phyloP scores from a whole-genome alignment of 2,113 vertebrate species.

The Balaeniceps rex region DNA sequence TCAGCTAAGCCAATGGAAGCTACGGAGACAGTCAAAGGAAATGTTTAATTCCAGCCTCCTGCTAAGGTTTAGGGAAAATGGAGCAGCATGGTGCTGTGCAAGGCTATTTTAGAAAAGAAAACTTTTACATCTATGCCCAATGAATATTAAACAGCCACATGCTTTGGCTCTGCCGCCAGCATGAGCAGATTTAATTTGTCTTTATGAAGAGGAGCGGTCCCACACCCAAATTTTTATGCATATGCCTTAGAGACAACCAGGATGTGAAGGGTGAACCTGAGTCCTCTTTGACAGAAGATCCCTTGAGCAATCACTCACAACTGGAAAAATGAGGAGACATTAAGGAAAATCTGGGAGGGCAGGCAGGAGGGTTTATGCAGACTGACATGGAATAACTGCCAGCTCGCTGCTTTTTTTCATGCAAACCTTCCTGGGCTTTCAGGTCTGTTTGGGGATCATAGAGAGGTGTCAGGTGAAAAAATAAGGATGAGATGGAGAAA shows the following conservation, averaged over 20 bases:
- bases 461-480: not conserved
- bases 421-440: not conserved
- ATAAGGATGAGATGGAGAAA: not conserved
- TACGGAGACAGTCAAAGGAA: not conserved
- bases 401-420: not conserved
- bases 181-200: not conserved
- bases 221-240: not conserved
- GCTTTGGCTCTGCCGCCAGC: not conserved
- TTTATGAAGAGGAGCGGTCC: not conserved
- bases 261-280: not conserved
- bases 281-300: not conserved
- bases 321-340: not conserved
- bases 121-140: not conserved
- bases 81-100: not conserved
- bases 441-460: not conserved
- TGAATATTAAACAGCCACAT: slow-evolving; percentile 14
- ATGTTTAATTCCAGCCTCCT: not conserved
- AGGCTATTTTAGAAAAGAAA: not conserved
- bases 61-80: not conserved
- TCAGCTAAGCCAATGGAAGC: not conserved
- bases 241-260: not conserved
- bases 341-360: not conserved
- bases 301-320: not conserved
- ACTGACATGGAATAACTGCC: not conserved
- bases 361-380: not conserved